Percentiles rank a stretch among this genome's conserved stretches.
These are phyloP conservation scores for Pyxicephalus adspersus DNA, from an alignment of 2,113 vertebrate genomes.

Conservation along the genomic window DNA sequence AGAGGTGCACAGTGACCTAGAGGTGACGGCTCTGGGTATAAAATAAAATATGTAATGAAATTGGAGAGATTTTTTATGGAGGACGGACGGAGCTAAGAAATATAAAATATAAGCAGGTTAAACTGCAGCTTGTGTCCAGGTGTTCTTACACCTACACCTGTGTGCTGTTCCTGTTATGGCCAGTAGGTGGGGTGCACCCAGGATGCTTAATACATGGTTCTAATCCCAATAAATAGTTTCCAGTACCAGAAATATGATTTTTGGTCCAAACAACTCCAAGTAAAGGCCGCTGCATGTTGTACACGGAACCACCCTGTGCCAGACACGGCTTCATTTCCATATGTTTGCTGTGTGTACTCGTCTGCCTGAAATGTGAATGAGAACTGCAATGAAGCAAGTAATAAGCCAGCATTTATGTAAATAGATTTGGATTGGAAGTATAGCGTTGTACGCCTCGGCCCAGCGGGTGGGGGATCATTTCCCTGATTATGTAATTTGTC, in stretches of 20 bases:
- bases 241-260: not conserved
- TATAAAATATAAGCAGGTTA: no score
- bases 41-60: no score
- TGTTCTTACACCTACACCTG: no score
- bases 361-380: not conserved
- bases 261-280: not conserved
- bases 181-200: not conserved
- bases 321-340: not conserved
- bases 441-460: not conserved
- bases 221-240: not conserved
- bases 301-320: not conserved
- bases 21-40: no score
- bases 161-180: no score
- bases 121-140: no score
- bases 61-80: no score
- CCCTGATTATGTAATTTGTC: not conserved
- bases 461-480: not conserved
- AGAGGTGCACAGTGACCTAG: no score
- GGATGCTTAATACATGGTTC: not conserved
- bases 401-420: not conserved
- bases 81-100: no score
- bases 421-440: slow-evolving; percentile 1
- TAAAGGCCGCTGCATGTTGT: not conserved
- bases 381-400: not conserved
- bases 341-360: not conserved